phyloP scores from a whole-genome alignment of 2,113 vertebrate genomes.

The Formicarius rufipectus region DNA sequence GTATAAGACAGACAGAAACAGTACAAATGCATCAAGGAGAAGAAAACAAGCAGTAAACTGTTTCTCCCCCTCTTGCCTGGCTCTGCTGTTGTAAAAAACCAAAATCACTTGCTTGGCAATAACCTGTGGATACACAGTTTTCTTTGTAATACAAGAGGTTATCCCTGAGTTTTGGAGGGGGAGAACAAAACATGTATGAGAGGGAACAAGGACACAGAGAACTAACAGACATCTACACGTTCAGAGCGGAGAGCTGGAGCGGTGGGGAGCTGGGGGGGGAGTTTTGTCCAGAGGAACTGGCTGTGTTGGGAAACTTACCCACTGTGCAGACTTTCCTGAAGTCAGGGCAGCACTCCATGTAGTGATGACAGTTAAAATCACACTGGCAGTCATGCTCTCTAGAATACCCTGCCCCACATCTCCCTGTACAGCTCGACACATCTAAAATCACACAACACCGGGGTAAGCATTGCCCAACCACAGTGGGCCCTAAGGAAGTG shows the following conservation, averaged over 20 bases:
- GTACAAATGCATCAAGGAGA: not conserved
- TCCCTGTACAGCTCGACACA: conserved; percentile 85
- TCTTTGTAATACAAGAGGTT: not conserved
- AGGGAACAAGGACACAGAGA: not conserved
- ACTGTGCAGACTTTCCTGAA: conserved; percentile 84
- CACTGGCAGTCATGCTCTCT: conserved; percentile 88
- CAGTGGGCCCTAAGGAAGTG: not conserved
- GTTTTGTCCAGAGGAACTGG: not conserved
- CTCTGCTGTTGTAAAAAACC: not conserved
- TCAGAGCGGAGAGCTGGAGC: not conserved
- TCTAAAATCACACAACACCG: conserved; percentile 77
- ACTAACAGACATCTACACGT: not conserved
- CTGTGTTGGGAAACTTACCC: conserved; percentile 73
- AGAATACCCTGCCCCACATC: conserved; percentile 88
- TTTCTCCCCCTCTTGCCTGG: not conserved
- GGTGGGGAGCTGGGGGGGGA: not conserved
- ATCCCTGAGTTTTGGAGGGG: not conserved
- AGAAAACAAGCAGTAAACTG: not conserved
- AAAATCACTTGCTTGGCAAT: not conserved
- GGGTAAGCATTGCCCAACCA: conserved; percentile 54
- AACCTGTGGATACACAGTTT: not conserved
- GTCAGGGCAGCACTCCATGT: conserved; percentile 91
- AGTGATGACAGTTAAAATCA: conserved; percentile 87
- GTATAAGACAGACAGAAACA: not conserved
- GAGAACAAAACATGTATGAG: not conserved